These are phyloP conservation scores for Vollenhovia emeryi DNA, from an alignment of 1,140 invertebrate genomes.

Conservation along the genomic window DNA sequence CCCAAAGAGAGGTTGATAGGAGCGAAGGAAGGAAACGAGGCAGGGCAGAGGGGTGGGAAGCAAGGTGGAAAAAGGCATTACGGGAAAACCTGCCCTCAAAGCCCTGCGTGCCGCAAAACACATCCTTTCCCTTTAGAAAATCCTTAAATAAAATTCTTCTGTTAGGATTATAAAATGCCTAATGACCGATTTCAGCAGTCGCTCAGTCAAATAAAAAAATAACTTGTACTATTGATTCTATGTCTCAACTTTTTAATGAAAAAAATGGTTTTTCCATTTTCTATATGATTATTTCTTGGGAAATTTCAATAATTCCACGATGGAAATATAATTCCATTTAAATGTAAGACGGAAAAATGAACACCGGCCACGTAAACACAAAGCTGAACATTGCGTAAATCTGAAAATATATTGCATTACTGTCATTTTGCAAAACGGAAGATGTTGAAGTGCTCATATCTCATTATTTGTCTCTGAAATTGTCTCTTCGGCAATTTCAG, in stretches of 20 bases:
- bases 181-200: background rate
- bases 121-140: background rate
- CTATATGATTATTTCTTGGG: background rate
- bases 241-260: background rate
- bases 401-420: background rate
- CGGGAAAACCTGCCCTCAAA: constrained; percentile 31
- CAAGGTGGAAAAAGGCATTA: constrained; percentile 43
- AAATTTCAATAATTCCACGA: no score
- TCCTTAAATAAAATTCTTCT: constrained; percentile 8
- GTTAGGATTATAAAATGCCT: background rate
- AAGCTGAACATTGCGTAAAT: background rate
- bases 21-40: background rate
- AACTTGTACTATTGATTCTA: background rate
- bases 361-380: background rate
- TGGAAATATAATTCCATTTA: background rate
- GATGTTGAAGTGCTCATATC: background rate
- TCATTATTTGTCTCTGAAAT: background rate
- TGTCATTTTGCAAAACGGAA: background rate
- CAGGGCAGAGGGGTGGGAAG: background rate
- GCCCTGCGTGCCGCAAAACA: constrained; percentile 12
- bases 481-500: background rate
- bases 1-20: constrained; percentile 28
- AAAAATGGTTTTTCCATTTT: background rate
- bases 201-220: background rate
- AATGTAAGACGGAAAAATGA: background rate